Conservation (phyloP, 2,888 invertebrate species). For the Shargacucullia verbasci region DNA sequence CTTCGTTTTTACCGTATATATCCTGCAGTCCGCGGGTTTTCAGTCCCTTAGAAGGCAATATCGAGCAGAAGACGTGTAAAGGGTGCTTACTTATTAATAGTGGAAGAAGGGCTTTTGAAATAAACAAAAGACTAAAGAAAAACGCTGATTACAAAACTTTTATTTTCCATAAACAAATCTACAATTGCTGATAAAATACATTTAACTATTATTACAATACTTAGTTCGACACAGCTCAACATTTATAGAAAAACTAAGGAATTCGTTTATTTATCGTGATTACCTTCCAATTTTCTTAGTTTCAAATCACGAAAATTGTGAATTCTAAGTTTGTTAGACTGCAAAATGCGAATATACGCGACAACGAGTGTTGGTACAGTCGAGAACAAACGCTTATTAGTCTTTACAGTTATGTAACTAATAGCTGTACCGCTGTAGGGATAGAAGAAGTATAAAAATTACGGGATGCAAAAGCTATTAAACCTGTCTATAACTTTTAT, state of each 20-base stretch:
- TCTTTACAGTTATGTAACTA: slow-evolving; percentile 8
- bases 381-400: slow-evolving; percentile 51
- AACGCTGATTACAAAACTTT: slow-evolving; percentile 69
- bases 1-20: no score
- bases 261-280: slow-evolving; percentile 26
- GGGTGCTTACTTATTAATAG: no score
- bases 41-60: no score
- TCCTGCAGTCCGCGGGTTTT: no score
- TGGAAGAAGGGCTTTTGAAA: slow-evolving; percentile 16
- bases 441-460: slow-evolving; percentile 30
- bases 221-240: slow-evolving; percentile 50
- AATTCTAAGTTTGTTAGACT: slow-evolving; percentile 23
- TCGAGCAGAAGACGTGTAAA: no score
- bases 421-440: slow-evolving; percentile 1
- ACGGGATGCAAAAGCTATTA: slow-evolving; percentile 44
- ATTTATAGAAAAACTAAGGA: slow-evolving; percentile 54
- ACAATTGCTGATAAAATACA: slow-evolving; percentile 57
- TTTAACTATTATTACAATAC: slow-evolving; percentile 20
- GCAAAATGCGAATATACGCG: slow-evolving; percentile 13
- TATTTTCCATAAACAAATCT: slow-evolving; percentile 70
- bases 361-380: slow-evolving; percentile 52
- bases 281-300: not conserved
- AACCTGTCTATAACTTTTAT: not conserved
- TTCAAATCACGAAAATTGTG: slow-evolving; percentile 11
- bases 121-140: slow-evolving; percentile 40